Base-by-base conservation (phyloP, 64 coral and sea anemone genomes). In the Porites lutea region DNA sequence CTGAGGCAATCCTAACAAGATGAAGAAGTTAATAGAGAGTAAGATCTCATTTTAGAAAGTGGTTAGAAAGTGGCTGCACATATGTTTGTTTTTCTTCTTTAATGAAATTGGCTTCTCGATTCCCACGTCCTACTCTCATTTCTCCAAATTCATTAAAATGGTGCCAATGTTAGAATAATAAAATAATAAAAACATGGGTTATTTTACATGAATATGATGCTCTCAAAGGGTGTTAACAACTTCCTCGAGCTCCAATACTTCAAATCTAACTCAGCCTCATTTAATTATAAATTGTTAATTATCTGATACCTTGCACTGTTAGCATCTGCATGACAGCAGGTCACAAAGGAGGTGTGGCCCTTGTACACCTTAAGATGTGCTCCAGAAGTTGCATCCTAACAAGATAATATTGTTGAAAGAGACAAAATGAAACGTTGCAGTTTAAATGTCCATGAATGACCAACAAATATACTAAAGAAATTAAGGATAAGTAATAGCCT, bases 1-100 rank as follows among this genome's bases (percentile, higher is more conserved):
- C 94, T 64, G 97, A 99, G 52, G 92, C 94, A 70, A 99, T 91
- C 78, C 97, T 98, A 59, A 27, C 8, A 53, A 72, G 37, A 21
- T 18, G 69, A 71, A 6, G 52, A 44, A 49, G 52, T 77, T 72
- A 47, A 2, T 50, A 53, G 15, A 83, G 14, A 49, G 6, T 72
- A 12, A 48, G 8, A 81, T 55, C 11, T 14, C 59, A 46, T 73
- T 52, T 2, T 37, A 13, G 23, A 8, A 72, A 37, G 27, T 37
- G 27, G 27, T 2, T 37, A 13, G 23, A 8, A 72, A 37, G 27
- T 37, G 27, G 27, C 27, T 37, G 27, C 1, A 37, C 27, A 37
- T 37, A 37, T 37, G 27, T 37, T 37, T 37, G 27, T 37, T 37
- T 37, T 37, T 37, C 27, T 37, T 37, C 27, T 37, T 37, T 37